phyloP scores from a whole-genome alignment of 2,797 vertebrate species.

The Phoxinus dragarum region DNA sequence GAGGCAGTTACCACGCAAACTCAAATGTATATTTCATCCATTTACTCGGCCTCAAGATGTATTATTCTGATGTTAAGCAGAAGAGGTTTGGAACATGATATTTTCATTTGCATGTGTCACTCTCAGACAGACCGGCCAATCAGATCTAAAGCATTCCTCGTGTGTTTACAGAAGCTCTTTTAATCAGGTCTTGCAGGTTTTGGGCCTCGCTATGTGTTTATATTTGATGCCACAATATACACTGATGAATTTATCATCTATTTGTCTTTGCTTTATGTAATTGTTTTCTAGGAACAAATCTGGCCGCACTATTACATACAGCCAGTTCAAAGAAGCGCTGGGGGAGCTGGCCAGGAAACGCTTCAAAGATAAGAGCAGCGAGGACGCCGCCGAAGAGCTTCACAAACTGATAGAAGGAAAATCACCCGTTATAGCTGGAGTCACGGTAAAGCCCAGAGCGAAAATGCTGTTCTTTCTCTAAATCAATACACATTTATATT shows the following conservation, averaged over 20 bases:
- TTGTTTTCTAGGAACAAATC: slow-evolving; percentile 86
- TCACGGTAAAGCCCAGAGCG: slow-evolving; percentile 76
- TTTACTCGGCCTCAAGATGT: background rate
- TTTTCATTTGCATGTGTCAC: background rate
- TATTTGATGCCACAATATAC: background rate
- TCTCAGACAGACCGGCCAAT: background rate
- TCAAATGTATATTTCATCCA: background rate
- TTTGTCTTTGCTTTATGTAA: background rate
- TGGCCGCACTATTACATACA: slow-evolving; percentile 91
- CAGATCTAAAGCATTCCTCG: background rate
- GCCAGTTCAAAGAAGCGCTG: slow-evolving; percentile 91
- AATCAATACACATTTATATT: background rate
- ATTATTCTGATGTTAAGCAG: background rate
- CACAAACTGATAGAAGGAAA: slow-evolving; percentile 92
- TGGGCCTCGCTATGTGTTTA: background rate
- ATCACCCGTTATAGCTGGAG: slow-evolving; percentile 87
- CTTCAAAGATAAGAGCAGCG: slow-evolving; percentile 88
- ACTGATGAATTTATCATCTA: background rate
- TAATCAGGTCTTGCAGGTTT: slow-evolving; percentile 5
- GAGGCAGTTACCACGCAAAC: background rate
- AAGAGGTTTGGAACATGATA: background rate
- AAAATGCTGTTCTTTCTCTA: background rate
- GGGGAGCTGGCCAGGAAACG: slow-evolving; percentile 90
- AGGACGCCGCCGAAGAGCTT: slow-evolving; percentile 89
- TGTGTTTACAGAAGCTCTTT: background rate